These are phyloP conservation scores for Coleophora deauratella DNA, from an alignment of 2,888 invertebrate species.

Conservation along the genomic window DNA sequence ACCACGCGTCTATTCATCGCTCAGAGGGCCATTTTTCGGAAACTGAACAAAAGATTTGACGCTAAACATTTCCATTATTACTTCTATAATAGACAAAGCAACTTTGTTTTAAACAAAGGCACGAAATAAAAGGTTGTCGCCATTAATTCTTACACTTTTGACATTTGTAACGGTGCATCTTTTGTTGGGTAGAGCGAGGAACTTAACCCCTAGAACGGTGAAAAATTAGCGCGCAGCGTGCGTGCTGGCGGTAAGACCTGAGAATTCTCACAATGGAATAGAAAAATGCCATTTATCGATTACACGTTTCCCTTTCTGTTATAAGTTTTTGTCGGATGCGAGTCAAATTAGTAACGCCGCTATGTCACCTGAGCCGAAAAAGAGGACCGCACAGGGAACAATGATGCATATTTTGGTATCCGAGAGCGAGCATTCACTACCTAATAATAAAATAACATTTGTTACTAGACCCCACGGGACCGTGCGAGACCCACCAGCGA, in stretches of 20 bases:
- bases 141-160: constrained; percentile 67
- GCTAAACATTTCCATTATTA: constrained; percentile 71
- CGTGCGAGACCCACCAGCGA: constrained; percentile 33
- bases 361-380: constrained; percentile 62
- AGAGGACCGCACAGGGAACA: constrained; percentile 55
- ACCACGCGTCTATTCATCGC: constrained; percentile 60
- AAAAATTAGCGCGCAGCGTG: constrained; percentile 62
- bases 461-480: constrained; percentile 51
- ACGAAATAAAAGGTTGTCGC: constrained; percentile 63
- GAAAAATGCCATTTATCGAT: constrained; percentile 32
- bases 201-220: constrained; percentile 43
- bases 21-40: constrained; percentile 44
- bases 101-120: constrained; percentile 61
- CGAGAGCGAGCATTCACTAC: constrained; percentile 49
- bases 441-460: constrained; percentile 57
- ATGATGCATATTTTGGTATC: constrained; percentile 59
- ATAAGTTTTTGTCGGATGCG: constrained; percentile 36
- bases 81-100: constrained; percentile 64
- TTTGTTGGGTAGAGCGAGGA: constrained; percentile 41
- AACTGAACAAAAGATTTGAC: constrained; percentile 60
- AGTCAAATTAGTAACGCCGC: constrained; percentile 60
- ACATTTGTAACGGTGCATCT: constrained; percentile 63
- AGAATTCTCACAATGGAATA: constrained; percentile 35
- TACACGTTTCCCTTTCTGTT: constrained; percentile 46
- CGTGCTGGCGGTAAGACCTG: constrained; percentile 31